These are phyloP conservation scores for Candidula unifasciata DNA, from an alignment of 2,888 invertebrate species.

Conservation along the genomic window DNA sequence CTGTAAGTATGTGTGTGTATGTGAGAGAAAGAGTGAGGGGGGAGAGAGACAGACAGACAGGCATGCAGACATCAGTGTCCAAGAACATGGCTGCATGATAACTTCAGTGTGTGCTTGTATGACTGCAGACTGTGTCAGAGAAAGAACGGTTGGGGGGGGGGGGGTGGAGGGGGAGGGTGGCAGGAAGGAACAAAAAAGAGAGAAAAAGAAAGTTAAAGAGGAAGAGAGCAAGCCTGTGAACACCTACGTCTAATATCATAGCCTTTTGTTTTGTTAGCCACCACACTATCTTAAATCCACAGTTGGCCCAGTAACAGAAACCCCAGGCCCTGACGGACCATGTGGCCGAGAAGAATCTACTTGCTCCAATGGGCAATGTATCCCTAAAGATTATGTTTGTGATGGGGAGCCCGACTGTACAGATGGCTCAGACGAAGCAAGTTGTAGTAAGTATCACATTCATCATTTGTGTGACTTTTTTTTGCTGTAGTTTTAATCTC, in stretches of 20 bases:
- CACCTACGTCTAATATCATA: neutral
- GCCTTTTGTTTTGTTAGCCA: neutral
- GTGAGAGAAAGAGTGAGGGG: too few relatives aligned
- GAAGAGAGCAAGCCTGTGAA: neutral
- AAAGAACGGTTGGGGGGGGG: too few relatives aligned
- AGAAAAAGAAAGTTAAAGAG: neutral
- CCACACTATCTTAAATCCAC: neutral
- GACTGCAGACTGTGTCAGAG: too few relatives aligned
- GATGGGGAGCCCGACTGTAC: constrained; percentile 70
- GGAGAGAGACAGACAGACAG: too few relatives aligned
- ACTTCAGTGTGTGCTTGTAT: too few relatives aligned
- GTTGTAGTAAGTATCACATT: constrained; percentile 61
- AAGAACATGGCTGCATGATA: too few relatives aligned
- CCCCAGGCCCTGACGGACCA: constrained; percentile 55
- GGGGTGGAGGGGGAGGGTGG: too few relatives aligned
- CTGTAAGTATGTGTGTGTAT: too few relatives aligned
- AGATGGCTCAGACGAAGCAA: constrained; percentile 71
- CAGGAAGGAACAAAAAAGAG: neutral
- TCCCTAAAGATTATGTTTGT: constrained; percentile 83
- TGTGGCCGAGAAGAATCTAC: constrained; percentile 79
- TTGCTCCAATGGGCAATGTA: constrained; percentile 93
- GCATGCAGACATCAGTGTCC: too few relatives aligned
- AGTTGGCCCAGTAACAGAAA: constrained; percentile 46
- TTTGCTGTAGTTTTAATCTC: too few relatives aligned
- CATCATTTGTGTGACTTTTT: too few relatives aligned